phyloP scores from a whole-genome alignment of 2,888 invertebrate genomes.

The Eilema sororculum region DNA sequence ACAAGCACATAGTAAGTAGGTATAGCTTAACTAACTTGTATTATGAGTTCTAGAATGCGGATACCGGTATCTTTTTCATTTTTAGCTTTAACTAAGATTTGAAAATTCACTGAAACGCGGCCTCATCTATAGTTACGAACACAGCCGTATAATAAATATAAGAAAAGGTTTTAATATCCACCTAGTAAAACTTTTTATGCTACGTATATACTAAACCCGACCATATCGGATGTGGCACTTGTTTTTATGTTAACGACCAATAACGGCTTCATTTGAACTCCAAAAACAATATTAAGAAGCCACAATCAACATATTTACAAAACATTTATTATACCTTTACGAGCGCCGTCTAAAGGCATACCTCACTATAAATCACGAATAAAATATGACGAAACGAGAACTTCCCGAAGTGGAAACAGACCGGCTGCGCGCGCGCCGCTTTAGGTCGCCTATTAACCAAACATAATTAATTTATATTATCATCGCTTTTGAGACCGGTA shows the following conservation, averaged over 20 bases:
- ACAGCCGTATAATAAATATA: constrained; percentile 12
- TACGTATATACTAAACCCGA: constrained; percentile 18
- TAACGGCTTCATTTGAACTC: constrained; percentile 25
- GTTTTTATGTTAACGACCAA: constrained; percentile 26
- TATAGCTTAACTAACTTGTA: neutral
- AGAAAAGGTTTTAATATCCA: constrained; percentile 9
- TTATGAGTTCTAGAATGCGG: neutral
- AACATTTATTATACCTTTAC: constrained; percentile 26
- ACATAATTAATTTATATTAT: constrained; percentile 84
- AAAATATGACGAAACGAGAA: constrained; percentile 44
- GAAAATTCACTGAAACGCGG: neutral
- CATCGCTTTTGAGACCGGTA: constrained; percentile 46
- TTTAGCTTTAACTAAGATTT: neutral
- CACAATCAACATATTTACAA: constrained; percentile 20
- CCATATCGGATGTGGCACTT: constrained; percentile 30
- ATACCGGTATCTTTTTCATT: too few species aligned
- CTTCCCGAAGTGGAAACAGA: constrained; percentile 43
- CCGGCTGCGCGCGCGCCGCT: constrained; percentile 49
- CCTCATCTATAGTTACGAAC: neutral
- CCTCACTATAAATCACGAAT: constrained; percentile 39
- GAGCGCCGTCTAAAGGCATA: constrained; percentile 23
- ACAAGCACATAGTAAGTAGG: too few species aligned
- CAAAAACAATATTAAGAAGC: constrained; percentile 27
- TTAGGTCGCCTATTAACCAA: constrained; percentile 70
- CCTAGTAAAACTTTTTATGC: constrained; percentile 14